Conservation (phyloP, 2,797 vertebrate species). For the Syngnathus rostellatus region DNA sequence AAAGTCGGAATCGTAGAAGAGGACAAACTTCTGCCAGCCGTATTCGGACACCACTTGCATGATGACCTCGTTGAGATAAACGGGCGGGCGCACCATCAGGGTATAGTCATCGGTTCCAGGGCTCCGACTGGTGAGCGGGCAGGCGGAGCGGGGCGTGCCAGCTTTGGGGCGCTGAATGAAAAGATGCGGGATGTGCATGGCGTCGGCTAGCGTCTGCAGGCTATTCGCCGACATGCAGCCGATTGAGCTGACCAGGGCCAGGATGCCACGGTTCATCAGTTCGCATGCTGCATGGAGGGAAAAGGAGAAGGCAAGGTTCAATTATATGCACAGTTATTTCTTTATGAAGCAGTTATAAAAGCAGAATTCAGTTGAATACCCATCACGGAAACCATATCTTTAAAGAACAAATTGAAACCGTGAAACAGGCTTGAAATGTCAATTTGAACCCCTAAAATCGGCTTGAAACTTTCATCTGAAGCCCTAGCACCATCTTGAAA, state of each 20-base stretch:
- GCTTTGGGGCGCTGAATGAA: constrained; percentile 86
- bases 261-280: constrained; percentile 97
- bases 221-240: constrained; percentile 93
- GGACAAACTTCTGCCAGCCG: constrained; percentile 97
- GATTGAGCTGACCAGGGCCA: constrained; percentile 95
- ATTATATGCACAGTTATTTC: background rate
- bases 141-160: constrained; percentile 84
- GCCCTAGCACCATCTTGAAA: background rate
- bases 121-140: constrained; percentile 76
- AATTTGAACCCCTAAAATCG: background rate
- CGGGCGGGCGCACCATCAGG: constrained; percentile 86
- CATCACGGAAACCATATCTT: too few species aligned
- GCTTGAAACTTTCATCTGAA: background rate
- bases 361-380: background rate
- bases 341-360: background rate
- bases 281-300: constrained; percentile 79
- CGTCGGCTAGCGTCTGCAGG: constrained; percentile 88
- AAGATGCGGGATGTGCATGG: constrained; percentile 98
- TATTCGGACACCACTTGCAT: constrained; percentile 92
- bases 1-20: constrained; percentile 94
- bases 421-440: background rate
- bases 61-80: constrained; percentile 96
- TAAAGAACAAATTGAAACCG: background rate
- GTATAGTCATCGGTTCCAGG: constrained; percentile 88
- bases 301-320: background rate